A percentile compares a stretch with the other conserved stretches of the same genome.
Conservation (phyloP, 2,888 invertebrate genomes). For the Octodonta nipae region DNA sequence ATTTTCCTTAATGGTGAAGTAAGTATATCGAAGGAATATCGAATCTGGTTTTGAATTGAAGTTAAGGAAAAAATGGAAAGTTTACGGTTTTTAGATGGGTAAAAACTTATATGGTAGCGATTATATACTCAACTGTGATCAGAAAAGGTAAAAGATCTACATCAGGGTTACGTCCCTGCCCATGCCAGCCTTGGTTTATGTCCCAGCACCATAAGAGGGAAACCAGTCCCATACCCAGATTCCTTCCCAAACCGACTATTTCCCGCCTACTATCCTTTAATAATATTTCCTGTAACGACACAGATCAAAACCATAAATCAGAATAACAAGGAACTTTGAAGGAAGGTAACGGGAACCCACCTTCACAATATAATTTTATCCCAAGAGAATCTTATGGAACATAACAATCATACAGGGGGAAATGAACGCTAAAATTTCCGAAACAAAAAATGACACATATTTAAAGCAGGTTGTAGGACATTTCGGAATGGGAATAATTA, state of each 20-base stretch:
- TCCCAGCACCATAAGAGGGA: slow-evolving; percentile 1
- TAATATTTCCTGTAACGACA: too few relatives aligned
- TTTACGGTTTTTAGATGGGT: too few relatives aligned
- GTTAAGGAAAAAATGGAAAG: too few relatives aligned
- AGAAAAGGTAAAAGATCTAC: not conserved
- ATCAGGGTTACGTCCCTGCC: slow-evolving; percentile 1
- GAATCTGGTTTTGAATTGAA: too few relatives aligned
- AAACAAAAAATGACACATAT: too few relatives aligned
- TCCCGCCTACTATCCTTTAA: not conserved
- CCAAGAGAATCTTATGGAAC: slow-evolving; percentile 1
- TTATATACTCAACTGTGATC: not conserved
- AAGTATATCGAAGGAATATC: too few relatives aligned
- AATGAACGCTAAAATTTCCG: too few relatives aligned
- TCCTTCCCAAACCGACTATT: slow-evolving; percentile 1
- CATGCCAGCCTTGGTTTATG: not conserved
- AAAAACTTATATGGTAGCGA: too few relatives aligned
- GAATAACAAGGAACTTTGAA: slow-evolving; percentile 1
- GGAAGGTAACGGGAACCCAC: slow-evolving; percentile 1
- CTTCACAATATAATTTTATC: slow-evolving; percentile 1
- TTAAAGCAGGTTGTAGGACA: too few relatives aligned
- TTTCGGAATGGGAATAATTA: too few relatives aligned
- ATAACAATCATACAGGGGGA: not conserved
- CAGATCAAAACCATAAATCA: slow-evolving; percentile 1
- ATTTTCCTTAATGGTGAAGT: too few relatives aligned
- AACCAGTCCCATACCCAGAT: slow-evolving; percentile 1